Evolutionary conservation across 2,797 vertebrate species (phyloP), one percentile per base, ranked within the genome.

Genomic region (Crax fasciolata): DNA sequence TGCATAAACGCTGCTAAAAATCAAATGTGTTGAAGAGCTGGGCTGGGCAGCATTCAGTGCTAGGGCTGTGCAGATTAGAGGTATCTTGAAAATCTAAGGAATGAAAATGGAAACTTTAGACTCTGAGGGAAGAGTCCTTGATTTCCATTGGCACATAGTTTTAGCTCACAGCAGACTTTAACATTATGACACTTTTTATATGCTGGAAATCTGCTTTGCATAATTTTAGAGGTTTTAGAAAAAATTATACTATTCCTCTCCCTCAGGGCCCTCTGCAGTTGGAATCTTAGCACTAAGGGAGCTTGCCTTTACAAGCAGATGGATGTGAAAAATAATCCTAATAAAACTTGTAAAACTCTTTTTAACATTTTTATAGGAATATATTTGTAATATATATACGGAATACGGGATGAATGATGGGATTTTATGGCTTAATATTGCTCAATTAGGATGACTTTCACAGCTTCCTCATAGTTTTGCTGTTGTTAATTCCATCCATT

Each of bases 331-430:
- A 94, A 95, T 94, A 95, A 95, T 87, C 59, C 80, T 90, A 93
- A 94, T 95, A 97, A 97, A 94, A 95, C 89, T 55, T 95, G 39
- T 94, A 90, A 93, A 95, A 93, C 70, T 81, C 66, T 52, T 89
- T 91, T 90, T 52, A 92, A 86, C 59, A 71, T 44, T 95, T 97
- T 90, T 89, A 89, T 90, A 89, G 78, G 52, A 89, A 87, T 93
- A 63, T 91, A 79, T 94, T 91, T 90, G 41, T 95, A 79, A 94
- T 35, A 90, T 93, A 84, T 70, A 70, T 88, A 54, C 52, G 43
- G 38, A 87, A 77, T 65, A 41, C 35, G 30, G 41, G 59, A 65
- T 95, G 73, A 87, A 72, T 88, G 0, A 79, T 79, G 43, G 8
- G 46, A 7, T 18, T 93, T 93, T 89, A 79, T 76, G 17, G 21